Base-by-base conservation (phyloP, 2,888 invertebrate species). In the Mimas tiliae region DNA sequence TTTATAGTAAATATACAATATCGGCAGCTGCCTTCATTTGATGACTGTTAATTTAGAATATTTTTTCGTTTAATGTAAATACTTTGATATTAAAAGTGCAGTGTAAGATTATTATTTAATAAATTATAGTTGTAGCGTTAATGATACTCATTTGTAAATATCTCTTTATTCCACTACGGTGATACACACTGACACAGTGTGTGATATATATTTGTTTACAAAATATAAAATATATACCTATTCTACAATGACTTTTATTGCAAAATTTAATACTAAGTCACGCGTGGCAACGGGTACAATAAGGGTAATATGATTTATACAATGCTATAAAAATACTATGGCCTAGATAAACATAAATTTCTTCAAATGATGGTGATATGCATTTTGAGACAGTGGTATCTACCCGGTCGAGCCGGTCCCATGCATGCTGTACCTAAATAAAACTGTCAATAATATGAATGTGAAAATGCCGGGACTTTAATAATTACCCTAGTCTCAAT, bases 141-240 rank as follows among this genome's bases (percentile, higher is more conserved):
- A 70, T 74, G 67, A 77, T 74, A 74, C 78, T 77, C 80, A 81
- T 83, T 79, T 92, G 91, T 93, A 92, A 84, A 92, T 91, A 92
- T 76, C 78, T 69, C 81, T 85, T 82, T 80, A 77, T 82, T 83
- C 83, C 84, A 75, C 11, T 58, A 84, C 81, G 82, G 81, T 70
- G 79, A 74, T 77, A 79, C 86, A 81, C 87, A 79, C 90, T 87
- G 82, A 79, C 79, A 77, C 84, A 87, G 86, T 85, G 80, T 87
- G 85, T 84, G 81, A 86, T 90, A 85, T 92, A 93, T 93, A 93
- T 92, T 93, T 93, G 93, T 93, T n/a, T 93, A 93, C 84, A 92
- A 91, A 93, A 91, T 90, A 93, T 88, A 91, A 92, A 86, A 89
- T 90, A 85, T 84, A 84, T 87, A 86, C 83, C 74, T 79, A 80